phyloP scores from a whole-genome alignment of 2,113 vertebrate species.

The Phyllostomus hastatus region DNA sequence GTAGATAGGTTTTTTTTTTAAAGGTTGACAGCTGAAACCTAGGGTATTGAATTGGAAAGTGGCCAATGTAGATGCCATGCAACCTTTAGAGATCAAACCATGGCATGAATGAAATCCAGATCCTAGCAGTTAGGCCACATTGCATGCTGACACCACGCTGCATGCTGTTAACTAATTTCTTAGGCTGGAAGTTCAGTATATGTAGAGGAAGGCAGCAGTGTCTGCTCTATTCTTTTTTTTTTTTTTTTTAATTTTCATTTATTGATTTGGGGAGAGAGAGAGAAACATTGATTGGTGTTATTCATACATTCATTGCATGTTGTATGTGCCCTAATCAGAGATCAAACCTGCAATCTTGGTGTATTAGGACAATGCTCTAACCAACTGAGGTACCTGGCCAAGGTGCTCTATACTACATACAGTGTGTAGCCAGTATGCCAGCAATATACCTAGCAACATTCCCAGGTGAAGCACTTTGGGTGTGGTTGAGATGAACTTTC shows the following conservation, averaged over 20 bases:
- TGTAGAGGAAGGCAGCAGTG: slow-evolving; percentile 31
- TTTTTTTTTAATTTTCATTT: too few relatives aligned
- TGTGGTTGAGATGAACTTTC: neutral
- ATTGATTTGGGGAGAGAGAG: too few relatives aligned
- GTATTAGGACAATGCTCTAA: too few relatives aligned
- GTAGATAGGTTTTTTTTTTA: neutral
- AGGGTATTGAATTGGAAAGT: neutral
- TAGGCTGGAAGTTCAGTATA: slow-evolving; percentile 70
- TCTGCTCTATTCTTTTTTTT: slow-evolving; percentile 58
- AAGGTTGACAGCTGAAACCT: neutral
- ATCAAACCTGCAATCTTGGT: too few relatives aligned
- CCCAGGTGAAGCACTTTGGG: neutral
- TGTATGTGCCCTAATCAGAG: too few relatives aligned
- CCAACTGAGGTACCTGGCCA: too few relatives aligned
- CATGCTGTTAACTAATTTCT: slow-evolving; percentile 72
- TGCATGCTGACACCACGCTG: slow-evolving; percentile 71
- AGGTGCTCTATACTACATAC: slow-evolving; percentile 67
- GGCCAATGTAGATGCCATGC: neutral
- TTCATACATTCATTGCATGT: too few relatives aligned
- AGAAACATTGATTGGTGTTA: too few relatives aligned
- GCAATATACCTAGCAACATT: neutral
- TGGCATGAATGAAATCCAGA: slow-evolving; percentile 35
- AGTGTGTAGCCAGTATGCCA: neutral
- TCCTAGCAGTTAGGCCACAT: neutral
- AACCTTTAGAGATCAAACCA: neutral